phyloP scores from a whole-genome alignment of 1,140 invertebrate genomes.

The Meloidogyne floridensis region DNA sequence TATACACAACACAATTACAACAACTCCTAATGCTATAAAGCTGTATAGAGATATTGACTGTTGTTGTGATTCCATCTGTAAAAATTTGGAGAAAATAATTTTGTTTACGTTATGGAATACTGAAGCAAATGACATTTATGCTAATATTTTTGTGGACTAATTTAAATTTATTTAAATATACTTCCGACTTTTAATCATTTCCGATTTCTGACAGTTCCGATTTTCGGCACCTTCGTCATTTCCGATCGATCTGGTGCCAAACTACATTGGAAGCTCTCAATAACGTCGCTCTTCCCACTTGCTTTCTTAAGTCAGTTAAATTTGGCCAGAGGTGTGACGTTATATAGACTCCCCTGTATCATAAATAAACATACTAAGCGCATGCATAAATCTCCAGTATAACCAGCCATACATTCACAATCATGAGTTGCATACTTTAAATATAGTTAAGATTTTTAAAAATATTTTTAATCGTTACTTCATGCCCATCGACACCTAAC shows the following conservation, averaged over 20 bases:
- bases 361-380: conserved; percentile 35
- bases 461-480: conserved; percentile 28
- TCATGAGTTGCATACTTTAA: conserved; percentile 51
- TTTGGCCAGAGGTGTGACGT: too few species aligned
- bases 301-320: background rate
- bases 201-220: too few species aligned
- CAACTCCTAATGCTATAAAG: conserved; percentile 54
- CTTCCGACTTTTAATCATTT: too few species aligned
- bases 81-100: conserved; percentile 28
- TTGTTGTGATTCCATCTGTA: conserved; percentile 41
- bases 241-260: too few species aligned
- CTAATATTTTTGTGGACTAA: background rate
- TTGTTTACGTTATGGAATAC: too few species aligned
- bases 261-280: too few species aligned
- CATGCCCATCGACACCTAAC: conserved; percentile 23
- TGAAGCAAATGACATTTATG: too few species aligned
- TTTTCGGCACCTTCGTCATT: too few species aligned
- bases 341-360: background rate
- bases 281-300: too few species aligned
- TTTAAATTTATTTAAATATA: conserved; percentile 2
- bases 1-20: conserved; percentile 51
- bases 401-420: conserved; percentile 56
- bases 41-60: conserved; percentile 52
- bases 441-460: conserved; percentile 35
- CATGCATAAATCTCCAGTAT: conserved; percentile 53